Conservation (phyloP, 2,113 vertebrate species). For the Phaetusa simplex region DNA sequence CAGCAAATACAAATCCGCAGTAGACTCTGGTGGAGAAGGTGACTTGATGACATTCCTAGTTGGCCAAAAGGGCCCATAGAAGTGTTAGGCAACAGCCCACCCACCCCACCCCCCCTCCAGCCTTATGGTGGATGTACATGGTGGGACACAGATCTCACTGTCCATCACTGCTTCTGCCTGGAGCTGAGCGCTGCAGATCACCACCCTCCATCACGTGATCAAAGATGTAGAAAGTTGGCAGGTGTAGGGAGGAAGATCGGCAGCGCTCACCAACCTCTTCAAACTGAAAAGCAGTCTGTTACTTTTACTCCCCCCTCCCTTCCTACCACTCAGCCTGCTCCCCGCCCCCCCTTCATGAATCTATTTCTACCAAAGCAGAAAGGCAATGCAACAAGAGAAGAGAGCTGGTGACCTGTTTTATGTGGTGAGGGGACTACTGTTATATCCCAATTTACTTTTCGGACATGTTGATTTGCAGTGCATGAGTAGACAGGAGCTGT, state of each 20-base stretch:
- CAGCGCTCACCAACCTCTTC: neutral
- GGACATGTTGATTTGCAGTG: neutral
- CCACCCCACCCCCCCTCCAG: accelerated
- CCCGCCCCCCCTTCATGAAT: neutral
- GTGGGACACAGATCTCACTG: accelerated
- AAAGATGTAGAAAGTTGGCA: neutral
- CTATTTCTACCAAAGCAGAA: neutral
- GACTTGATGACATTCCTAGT: neutral
- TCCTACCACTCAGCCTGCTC: neutral
- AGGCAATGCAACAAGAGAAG: neutral
- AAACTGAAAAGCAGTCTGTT: neutral
- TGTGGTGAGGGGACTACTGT: neutral
- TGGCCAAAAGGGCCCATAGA: neutral
- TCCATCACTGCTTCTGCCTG: neutral
- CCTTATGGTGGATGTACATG: neutral
- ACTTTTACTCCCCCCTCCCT: neutral
- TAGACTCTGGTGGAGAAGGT: neutral
- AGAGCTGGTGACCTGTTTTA: neutral
- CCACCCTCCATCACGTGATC: neutral
- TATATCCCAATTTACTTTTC: neutral
- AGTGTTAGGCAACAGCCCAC: neutral
- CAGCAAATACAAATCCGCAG: neutral
- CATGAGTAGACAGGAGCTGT: neutral
- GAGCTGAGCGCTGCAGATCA: neutral
- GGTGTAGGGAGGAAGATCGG: neutral